Base-by-base conservation (phyloP, 2,888 invertebrate species). In the Prenolepis imparis region DNA sequence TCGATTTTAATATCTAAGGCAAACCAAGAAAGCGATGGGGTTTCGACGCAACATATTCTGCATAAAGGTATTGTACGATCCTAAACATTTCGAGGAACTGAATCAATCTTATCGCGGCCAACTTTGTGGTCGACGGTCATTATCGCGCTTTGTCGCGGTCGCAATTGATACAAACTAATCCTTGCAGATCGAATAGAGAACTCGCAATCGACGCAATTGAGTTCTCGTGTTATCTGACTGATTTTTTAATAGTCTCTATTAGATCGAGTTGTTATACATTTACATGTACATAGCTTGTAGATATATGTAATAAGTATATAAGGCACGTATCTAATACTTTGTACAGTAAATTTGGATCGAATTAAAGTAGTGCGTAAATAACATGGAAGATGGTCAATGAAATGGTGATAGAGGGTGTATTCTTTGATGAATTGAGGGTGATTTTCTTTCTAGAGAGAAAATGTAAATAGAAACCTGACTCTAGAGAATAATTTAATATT, bases 311-410 rank as follows among this genome's bases (percentile, higher is more conserved):
- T 74, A 59, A 75, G 52, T 57, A 64, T 63, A 21, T 28, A 11
- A 48, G 18, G 66, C 52, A 80, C 41, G 41, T 59, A 59, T 70
- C 59, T 80, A 80, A 80, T 80, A 80, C 32, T 80, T 70, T 80
- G 78, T 70, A 78, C 67, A 77, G 55, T 41, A 78, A 80, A 39
- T 67, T 55, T 55, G 64, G 39, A 66, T 66, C 70, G 32, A 48
- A 32, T 21, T 59, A 21, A 39, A 70, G 68, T 80, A 80, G 78
- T 55, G 21, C 68, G 21, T 68, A 70, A 70, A 68, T 78, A 78
- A 68, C 59, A 78, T 44, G 55, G 39, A 77, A 39, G 8, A 12
- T 75, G 57, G 41, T 41, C 41, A 55, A 55, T 24, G 24, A 55
- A 77, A 77, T 77, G 68, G 78, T 78, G 68, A 78, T 57, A 78